A percentile compares a stretch with the other conserved stretches of the same genome.
These are phyloP conservation scores for Poeciliopsis retropinna DNA, from an alignment of 2,113 vertebrate species.

Conservation along the genomic window DNA sequence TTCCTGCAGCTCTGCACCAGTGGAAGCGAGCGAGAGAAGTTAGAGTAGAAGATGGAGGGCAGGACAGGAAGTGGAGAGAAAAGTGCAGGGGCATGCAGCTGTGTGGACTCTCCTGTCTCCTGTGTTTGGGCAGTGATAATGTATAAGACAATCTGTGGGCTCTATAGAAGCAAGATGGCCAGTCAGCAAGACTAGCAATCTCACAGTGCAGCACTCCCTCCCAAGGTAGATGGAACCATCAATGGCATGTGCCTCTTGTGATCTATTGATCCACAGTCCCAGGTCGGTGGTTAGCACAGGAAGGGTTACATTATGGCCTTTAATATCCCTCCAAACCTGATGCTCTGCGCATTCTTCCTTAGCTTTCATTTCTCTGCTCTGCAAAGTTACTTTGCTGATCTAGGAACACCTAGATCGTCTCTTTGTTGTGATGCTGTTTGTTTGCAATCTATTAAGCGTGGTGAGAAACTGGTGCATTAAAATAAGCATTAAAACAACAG, in stretches of 20 bases:
- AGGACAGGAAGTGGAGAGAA: conserved; percentile 33
- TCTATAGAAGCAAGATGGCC: conserved; percentile 45
- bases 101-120: conserved; percentile 45
- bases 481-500: not conserved
- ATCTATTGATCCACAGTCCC: conserved; percentile 62
- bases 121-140: conserved; percentile 49
- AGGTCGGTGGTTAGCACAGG: conserved; percentile 46
- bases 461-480: not conserved
- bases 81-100: conserved; percentile 27
- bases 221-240: conserved; percentile 45
- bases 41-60: conserved; percentile 37
- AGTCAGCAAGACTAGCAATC: conserved; percentile 57
- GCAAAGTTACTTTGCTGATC: not conserved
- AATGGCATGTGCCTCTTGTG: conserved; percentile 62
- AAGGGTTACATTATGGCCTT: conserved; percentile 30
- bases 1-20: not conserved
- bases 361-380: not conserved
- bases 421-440: not conserved
- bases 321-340: conserved; percentile 21
- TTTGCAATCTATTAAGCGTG: not conserved
- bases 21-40: not conserved
- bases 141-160: conserved; percentile 61
- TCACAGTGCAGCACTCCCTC: conserved; percentile 36
- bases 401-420: not conserved
- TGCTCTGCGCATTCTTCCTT: not conserved